A percentile compares a stretch with the other conserved stretches of the same genome.
Evolutionary conservation across 2,888 invertebrate species (phyloP).

Genomic region (Mechanitis mazaeus): DNA sequence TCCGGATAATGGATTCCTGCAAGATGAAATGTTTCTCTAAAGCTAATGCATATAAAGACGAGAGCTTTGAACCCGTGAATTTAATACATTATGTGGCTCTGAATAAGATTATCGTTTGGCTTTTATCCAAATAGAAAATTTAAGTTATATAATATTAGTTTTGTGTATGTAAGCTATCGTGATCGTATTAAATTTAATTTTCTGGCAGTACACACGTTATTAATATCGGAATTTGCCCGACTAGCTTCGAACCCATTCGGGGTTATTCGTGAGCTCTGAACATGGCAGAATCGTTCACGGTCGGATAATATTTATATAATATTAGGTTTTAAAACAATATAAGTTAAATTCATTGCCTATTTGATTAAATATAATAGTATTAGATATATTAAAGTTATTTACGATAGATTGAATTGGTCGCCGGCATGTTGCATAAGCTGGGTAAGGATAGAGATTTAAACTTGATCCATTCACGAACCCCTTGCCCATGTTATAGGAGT

Average conservation of each 20-base stretch:
- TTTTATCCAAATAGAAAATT: conserved; percentile 8
- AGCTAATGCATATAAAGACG: too few species aligned
- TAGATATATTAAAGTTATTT: conserved; percentile 1
- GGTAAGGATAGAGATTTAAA: conserved; percentile 9
- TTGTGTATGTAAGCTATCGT: too few species aligned
- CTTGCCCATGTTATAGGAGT: not conserved
- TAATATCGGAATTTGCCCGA: too few species aligned
- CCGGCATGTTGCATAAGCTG: conserved; percentile 20
- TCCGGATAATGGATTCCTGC: too few species aligned
- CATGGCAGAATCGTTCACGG: too few species aligned
- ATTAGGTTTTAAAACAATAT: not conserved
- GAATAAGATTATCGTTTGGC: conserved; percentile 6
- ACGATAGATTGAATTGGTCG: conserved; percentile 7
- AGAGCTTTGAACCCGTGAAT: not conserved
- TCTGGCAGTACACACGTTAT: too few species aligned
- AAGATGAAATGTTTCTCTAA: too few species aligned
- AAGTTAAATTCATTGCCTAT: too few species aligned
- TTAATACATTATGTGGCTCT: not conserved
- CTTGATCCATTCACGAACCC: too few species aligned
- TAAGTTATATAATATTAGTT: not conserved
- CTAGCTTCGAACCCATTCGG: too few species aligned
- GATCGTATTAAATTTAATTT: too few species aligned
- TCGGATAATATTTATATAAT: not conserved
- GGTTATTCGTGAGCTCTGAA: too few species aligned
- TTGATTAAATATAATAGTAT: not conserved